phyloP scores from a whole-genome alignment of 2,888 invertebrate genomes.

The Pachliopta kotzebuea region DNA sequence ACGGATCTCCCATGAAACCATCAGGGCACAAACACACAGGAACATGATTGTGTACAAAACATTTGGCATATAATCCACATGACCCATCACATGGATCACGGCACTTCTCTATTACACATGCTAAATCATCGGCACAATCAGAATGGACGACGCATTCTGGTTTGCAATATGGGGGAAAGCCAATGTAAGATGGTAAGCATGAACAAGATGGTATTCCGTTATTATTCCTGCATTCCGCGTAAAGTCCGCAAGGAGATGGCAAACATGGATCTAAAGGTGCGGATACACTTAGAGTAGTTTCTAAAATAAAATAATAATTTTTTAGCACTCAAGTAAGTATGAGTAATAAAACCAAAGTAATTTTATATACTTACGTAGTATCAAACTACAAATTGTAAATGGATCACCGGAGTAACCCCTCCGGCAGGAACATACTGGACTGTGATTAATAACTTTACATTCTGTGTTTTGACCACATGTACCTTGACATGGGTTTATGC shows the following conservation, averaged over 20 bases:
- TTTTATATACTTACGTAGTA: constrained; percentile 75
- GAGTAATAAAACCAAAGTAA: not conserved
- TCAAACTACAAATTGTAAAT: constrained; percentile 81
- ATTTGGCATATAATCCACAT: constrained; percentile 84
- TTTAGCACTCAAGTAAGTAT: not conserved
- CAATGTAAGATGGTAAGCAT: constrained; percentile 83
- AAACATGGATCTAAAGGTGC: constrained; percentile 83
- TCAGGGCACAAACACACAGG: constrained; percentile 86
- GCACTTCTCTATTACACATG: constrained; percentile 85
- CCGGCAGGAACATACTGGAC: constrained; percentile 86
- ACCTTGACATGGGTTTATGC: constrained; percentile 85
- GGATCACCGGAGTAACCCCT: constrained; percentile 85
- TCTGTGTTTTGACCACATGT: constrained; percentile 84
- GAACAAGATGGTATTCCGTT: constrained; percentile 86
- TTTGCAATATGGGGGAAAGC: constrained; percentile 83
- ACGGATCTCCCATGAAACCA: constrained; percentile 85
- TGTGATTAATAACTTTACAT: constrained; percentile 86
- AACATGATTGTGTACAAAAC: constrained; percentile 85
- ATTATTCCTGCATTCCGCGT: constrained; percentile 86
- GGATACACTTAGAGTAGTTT: constrained; percentile 51
- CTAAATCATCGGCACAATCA: constrained; percentile 83
- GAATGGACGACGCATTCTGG: constrained; percentile 84
- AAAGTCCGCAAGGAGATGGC: constrained; percentile 87
- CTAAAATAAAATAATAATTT: constrained; percentile 39
- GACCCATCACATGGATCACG: constrained; percentile 85